Conservation (phyloP, 2,888 invertebrate genomes). For the Conomelus anceps region DNA sequence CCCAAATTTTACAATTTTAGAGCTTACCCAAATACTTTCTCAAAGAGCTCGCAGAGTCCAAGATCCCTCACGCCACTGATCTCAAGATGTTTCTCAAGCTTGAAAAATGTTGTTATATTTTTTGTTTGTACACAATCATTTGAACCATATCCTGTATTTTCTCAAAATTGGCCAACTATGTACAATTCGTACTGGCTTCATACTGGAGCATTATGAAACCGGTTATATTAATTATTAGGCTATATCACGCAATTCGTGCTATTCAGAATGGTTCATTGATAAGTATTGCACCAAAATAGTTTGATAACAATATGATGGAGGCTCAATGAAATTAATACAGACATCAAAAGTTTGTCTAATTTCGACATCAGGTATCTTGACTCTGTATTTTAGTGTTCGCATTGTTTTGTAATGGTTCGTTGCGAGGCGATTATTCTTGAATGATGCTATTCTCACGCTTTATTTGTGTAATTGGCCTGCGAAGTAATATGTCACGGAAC, state of each 20-base stretch:
- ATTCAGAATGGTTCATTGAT: background rate
- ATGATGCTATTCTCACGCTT: background rate
- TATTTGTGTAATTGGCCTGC: background rate
- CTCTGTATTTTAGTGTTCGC: background rate
- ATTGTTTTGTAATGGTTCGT: background rate
- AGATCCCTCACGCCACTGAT: too few relatives aligned
- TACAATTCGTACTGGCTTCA: too few relatives aligned
- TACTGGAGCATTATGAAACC: background rate
- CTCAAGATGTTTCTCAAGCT: background rate
- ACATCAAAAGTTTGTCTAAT: background rate
- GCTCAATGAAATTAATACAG: background rate
- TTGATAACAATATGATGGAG: background rate
- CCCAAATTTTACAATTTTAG: too few relatives aligned
- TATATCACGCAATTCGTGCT: background rate
- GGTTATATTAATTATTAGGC: too few relatives aligned
- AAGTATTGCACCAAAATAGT: background rate
- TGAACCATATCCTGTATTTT: background rate
- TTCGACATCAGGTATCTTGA: background rate
- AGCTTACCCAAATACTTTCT: too few relatives aligned
- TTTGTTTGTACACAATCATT: background rate
- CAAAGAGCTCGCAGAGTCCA: too few relatives aligned
- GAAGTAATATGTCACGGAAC: background rate
- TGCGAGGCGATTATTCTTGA: background rate
- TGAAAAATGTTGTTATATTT: background rate
- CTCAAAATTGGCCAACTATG: too few relatives aligned